Evolutionary conservation across 2,888 invertebrate species (phyloP), one percentile per base, ranked within the genome.

Genomic region (Clitarchus hookeri): DNA sequence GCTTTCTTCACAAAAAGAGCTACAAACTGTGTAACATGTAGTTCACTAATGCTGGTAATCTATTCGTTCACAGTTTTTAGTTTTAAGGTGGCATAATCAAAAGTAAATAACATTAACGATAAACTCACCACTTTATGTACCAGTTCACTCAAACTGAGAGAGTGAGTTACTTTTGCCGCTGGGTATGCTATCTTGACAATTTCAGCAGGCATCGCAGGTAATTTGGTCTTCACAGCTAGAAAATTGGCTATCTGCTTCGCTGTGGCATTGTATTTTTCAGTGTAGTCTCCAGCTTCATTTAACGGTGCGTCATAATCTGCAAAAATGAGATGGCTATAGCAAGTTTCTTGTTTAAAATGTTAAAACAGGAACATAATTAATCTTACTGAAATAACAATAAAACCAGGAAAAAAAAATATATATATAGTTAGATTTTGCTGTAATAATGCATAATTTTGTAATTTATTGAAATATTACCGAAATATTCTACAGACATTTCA

Each of bases 271-370:
- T 92, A 93, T 89, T 93, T 93, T 23, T 89, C 89, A 16, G 93
- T 93, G 86, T 92, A 91, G 89, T 93, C 93, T 16, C 93, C 94
- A 86, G 92, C 91, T 89, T 94, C 94, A 84, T 91, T 90, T 25
- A 94, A 88, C 6, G 93, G 93, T 12, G 92, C 92, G 89, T 93
- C 93, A 89, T 93, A 94, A 89, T 94, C 94, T 91, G 87, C n/a
- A 84, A 85, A 54, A 84, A 83, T 12, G 27, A 53, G 23, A 26
- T 19, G 54, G 27, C 9, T 12, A 77, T 25, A 36, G 36, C 36
- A 36, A 36, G 36, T 36, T 36, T 36, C 4, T 36, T 3, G 36
- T 36, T 36, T 36, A 36, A 36, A 36, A 36, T 1, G 1, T 3
- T 3, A 36, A 36, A 36, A 36, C 36, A 36, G 36, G 36, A 36